A percentile compares a stretch with the other conserved stretches of the same genome.
phyloP scores from a whole-genome alignment of 2,888 invertebrate genomes.

The Andrena chrysosceles region DNA sequence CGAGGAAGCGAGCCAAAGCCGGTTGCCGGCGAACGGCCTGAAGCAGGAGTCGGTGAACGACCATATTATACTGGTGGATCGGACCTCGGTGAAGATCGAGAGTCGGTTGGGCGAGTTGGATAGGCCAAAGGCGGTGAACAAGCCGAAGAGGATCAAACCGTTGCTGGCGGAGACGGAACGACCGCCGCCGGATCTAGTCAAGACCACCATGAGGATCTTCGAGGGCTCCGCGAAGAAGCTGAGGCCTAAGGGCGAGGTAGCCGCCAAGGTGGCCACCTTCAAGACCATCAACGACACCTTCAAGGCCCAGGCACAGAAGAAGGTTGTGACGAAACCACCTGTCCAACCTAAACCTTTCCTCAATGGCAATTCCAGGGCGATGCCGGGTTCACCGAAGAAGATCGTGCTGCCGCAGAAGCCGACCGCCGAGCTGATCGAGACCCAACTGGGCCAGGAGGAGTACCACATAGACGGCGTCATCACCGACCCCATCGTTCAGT shows the following conservation, averaged over 20 bases:
- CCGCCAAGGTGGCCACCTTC: constrained; percentile 88
- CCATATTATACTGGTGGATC: constrained; percentile 85
- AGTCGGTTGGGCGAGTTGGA: constrained; percentile 82
- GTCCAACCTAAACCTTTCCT: constrained; percentile 85
- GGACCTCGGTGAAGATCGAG: constrained; percentile 81
- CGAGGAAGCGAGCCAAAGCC: constrained; percentile 59
- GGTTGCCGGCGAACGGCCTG: constrained; percentile 54
- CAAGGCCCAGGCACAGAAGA: constrained; percentile 85
- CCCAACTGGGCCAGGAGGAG: constrained; percentile 68
- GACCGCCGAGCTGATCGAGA: constrained; percentile 78
- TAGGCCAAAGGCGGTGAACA: constrained; percentile 85
- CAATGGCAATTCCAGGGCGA: constrained; percentile 74
- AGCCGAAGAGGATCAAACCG: constrained; percentile 88
- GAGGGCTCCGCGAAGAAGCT: constrained; percentile 87
- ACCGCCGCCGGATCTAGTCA: constrained; percentile 95
- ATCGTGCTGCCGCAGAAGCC: constrained; percentile 71
- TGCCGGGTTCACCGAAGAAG: constrained; percentile 83
- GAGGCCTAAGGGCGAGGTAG: constrained; percentile 86
- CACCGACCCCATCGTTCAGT: constrained; percentile 80
- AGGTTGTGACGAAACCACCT: constrained; percentile 85
- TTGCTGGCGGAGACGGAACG: constrained; percentile 91
- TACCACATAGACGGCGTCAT: constrained; percentile 79
- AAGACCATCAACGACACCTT: constrained; percentile 88
- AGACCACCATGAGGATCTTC: constrained; percentile 93
- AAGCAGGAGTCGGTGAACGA: constrained; percentile 85